Base-by-base conservation (phyloP, 1,140 invertebrate species). In the Lucilia sericata region DNA sequence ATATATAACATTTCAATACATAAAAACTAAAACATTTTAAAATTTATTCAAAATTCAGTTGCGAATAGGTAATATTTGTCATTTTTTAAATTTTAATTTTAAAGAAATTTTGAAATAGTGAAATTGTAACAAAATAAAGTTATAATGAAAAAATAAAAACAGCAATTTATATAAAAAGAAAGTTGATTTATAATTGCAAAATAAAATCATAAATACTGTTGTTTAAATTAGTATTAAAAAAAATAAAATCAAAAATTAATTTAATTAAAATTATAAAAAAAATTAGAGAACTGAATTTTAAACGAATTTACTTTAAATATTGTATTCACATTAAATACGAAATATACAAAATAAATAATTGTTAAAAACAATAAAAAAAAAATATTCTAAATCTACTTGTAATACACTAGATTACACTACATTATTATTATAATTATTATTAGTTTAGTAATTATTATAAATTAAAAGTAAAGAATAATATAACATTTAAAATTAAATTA, bases 271-370 rank as follows among this genome's bases (percentile, higher is more conserved):
- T 42, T 8, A 42, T 8, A 42, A 42, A 7, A 42, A 42, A 42
- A 42, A n/a, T 25, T 70, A 70, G 65, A 88, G 88, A 88, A 90
- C 88, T 90, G 88, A 89, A 88, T 88, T 88, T 88, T 86, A 76
- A 89, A 90, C 88, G 88, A 90, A 90, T 90, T 90, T 90, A 90
- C 88, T 90, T 90, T 90, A 90, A 83, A 89, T 88, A 88, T 87
- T 89, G 88, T 88, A 89, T 89, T 89, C 88, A 90, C 87, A 85
- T 36, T 85, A 85, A 21, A 85, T 84, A 83, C 74, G 85, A 83
- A 82, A 85, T 81, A 84, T 8, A 82, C 84, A 34, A 47, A n/a
- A 42, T 80, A 81, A 80, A 74, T 42, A 84, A 17, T 65, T 19
- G 19, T 81, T 47, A 70, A 70, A 42, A 80, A 80, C 7, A 47